Evolutionary conservation across 2,888 invertebrate genomes (phyloP).

Genomic region (Noctuana brunneofusca): DNA sequence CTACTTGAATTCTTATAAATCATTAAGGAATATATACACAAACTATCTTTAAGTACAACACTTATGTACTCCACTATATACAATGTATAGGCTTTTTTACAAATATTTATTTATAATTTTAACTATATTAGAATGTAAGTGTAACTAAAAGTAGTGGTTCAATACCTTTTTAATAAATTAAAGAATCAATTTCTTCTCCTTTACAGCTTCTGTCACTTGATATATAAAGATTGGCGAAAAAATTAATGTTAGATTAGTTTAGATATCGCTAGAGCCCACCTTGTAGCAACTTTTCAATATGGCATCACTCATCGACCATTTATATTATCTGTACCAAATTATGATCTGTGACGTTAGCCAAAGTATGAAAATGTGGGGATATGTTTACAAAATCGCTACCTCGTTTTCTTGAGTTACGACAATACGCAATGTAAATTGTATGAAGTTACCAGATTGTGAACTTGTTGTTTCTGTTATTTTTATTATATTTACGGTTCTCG

Average conservation of each 20-base stretch:
- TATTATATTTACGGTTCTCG: constrained; percentile 24
- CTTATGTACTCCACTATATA: constrained; percentile 62
- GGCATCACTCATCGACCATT: constrained; percentile 24
- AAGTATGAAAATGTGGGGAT: constrained; percentile 37
- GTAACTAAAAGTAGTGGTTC: constrained; percentile 54
- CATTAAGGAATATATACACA: constrained; percentile 45
- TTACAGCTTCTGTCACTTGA: constrained; percentile 50
- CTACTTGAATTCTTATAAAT: constrained; percentile 56
- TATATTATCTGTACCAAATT: constrained; percentile 17
- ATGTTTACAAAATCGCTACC: constrained; percentile 53
- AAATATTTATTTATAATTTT: constrained; percentile 61
- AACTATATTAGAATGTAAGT: constrained; percentile 60
- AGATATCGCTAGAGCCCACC: constrained; percentile 77
- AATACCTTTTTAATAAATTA: constrained; percentile 38
- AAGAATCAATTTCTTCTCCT: constrained; percentile 36
- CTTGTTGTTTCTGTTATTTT: constrained; percentile 38
- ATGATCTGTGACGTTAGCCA: constrained; percentile 36
- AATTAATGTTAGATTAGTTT: constrained; percentile 62
- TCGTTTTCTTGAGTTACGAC: constrained; percentile 48
- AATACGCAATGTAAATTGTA: constrained; percentile 40
- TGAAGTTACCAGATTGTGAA: constrained; percentile 51
- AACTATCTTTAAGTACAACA: constrained; percentile 61
- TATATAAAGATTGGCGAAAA: constrained; percentile 42
- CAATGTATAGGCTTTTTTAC: constrained; percentile 73
- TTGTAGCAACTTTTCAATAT: constrained; percentile 33